Evolutionary conservation across 2,888 invertebrate species (phyloP), one percentile per base, ranked within the genome.

Genomic region (Agapostemon virescens): DNA sequence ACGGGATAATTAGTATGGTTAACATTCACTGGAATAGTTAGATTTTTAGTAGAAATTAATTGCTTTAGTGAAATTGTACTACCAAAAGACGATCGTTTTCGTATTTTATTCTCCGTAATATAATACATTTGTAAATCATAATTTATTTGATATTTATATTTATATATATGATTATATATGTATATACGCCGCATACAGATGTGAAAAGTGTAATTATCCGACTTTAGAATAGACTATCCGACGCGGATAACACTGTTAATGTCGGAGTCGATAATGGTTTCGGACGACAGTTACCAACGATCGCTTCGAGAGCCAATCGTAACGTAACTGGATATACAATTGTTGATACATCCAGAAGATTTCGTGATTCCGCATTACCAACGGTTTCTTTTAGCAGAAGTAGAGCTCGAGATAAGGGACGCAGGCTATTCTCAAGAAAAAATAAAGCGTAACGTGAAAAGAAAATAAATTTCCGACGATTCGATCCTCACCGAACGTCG

Each of bases 271-370:
- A 61, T 81, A 75, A 71, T 71, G 63, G n/a, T 70, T 72, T 52
- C 9, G 13, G 20, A 45, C 42, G 42, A 74, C 52, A 38, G 70
- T 79, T 81, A 79, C 68, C 75, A 81, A 81, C 71, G 42, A 79
- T 20, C 55, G 79, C 52, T 66, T 78, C 40, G n/a, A 36, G 26
- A 49, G 9, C 42, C 67, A 68, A 67, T 63, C 40, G 64, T 61
- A 55, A 17, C 40, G 61, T 23, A 45, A 42, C 42, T 61, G 67
- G 40, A 38, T 61, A 42, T 42, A 55, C 30, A 23, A 73, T 74
- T 36, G 26, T 33, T 17, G 78, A 69, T 26, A 45, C 42, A 64
- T 42, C 33, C 33, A 20, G 30, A 30, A 20, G 30, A 68, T 64
- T 69, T 69, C 49, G 11, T 49, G 69, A 70, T 69, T 17, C 17